Conservation (phyloP, 2,888 invertebrate species). For the Anthophora plumipes region DNA sequence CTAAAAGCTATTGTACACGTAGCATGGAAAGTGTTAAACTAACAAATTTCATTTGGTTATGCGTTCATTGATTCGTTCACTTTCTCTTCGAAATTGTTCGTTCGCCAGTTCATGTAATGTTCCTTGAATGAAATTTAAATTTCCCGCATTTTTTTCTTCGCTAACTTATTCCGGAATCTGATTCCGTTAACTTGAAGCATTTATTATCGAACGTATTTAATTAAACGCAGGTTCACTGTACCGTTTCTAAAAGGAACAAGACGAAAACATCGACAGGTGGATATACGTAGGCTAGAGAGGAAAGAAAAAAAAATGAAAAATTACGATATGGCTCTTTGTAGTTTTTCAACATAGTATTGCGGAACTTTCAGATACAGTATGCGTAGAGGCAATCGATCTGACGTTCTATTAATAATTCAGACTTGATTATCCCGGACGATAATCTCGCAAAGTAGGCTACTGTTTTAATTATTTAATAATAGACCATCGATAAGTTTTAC, state of each 20-base stretch:
- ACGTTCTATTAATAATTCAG: slow-evolving; percentile 67
- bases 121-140: no score
- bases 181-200: not conserved
- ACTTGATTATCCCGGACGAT: slow-evolving; percentile 60
- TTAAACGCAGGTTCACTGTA: not conserved
- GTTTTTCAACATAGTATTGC: slow-evolving; percentile 39
- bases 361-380: slow-evolving; percentile 43
- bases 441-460: slow-evolving; percentile 63
- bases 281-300: not conserved
- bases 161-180: not conserved
- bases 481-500: slow-evolving; percentile 62
- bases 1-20: no score
- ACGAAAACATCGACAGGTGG: slow-evolving; percentile 1
- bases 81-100: not conserved
- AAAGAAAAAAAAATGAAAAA: not conserved
- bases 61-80: slow-evolving; percentile 1
- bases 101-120: slow-evolving; percentile 12
- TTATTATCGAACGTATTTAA: not conserved
- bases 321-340: slow-evolving; percentile 16
- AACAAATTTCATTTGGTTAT: slow-evolving; percentile 10
- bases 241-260: not conserved
- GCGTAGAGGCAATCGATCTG: slow-evolving; percentile 59
- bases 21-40: no score
- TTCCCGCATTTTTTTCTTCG: not conserved
- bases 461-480: slow-evolving; percentile 68